Evolutionary conservation across 2,113 vertebrate genomes (phyloP).

Genomic region (Nanger granti): DNA sequence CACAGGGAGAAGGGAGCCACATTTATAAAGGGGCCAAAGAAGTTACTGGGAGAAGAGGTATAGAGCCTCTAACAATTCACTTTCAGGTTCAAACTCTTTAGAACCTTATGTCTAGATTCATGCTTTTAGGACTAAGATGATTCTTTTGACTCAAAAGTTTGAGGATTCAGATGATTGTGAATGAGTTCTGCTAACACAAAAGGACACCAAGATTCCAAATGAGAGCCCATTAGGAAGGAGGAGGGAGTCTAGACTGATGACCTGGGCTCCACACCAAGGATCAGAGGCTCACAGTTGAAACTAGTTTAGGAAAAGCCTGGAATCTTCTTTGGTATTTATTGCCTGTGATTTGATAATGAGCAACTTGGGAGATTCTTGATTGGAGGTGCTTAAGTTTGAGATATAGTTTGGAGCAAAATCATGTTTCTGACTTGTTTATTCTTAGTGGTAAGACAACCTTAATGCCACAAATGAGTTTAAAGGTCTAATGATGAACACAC

Average conservation of each 20-base stretch:
- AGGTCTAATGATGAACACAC: background rate
- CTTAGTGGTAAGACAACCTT: background rate
- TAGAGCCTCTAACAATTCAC: background rate
- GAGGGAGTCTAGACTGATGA: background rate
- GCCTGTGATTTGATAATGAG: background rate
- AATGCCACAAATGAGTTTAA: background rate
- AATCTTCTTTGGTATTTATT: background rate
- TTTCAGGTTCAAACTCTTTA: background rate
- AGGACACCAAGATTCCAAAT: background rate
- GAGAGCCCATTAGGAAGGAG: background rate
- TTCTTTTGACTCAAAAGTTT: background rate
- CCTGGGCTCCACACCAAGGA: background rate
- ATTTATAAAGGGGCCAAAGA: background rate
- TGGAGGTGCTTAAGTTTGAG: background rate
- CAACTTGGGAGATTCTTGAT: background rate
- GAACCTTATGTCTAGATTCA: background rate
- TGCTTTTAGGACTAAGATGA: background rate
- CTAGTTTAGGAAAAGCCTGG: background rate
- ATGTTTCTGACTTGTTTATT: background rate
- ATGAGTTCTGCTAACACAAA: background rate
- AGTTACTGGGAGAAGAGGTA: background rate
- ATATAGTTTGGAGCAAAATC: background rate
- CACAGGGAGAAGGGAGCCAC: background rate
- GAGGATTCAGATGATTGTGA: background rate
- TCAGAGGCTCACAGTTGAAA: background rate